Evolutionary conservation across 2,113 vertebrate species (phyloP).

Genomic region (Heteronetta atricapilla): DNA sequence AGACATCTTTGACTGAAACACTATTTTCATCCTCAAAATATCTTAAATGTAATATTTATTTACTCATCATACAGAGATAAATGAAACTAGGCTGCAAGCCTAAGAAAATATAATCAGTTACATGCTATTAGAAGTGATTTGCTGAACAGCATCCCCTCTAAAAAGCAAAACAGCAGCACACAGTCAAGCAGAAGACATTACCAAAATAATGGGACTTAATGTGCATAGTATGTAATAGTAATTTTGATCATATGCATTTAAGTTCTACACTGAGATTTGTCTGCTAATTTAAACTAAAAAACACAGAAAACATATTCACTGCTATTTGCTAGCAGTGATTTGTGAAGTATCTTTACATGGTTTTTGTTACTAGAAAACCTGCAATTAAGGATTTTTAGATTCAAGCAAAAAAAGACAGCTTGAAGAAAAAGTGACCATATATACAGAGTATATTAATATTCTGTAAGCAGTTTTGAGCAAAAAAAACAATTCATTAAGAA

Average conservation of each 20-base stretch:
- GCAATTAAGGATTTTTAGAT: background rate
- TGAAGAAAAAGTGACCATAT: background rate
- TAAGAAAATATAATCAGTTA: background rate
- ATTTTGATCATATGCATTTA: background rate
- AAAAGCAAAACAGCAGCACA: background rate
- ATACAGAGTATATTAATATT: background rate
- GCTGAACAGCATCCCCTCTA: background rate
- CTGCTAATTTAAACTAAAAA: background rate
- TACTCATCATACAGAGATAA: background rate
- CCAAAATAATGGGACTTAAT: background rate
- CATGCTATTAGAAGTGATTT: background rate
- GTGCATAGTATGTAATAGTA: background rate
- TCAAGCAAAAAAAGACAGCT: background rate
- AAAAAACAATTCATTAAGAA: background rate
- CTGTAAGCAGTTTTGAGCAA: background rate
- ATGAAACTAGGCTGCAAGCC: background rate
- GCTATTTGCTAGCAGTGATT: background rate
- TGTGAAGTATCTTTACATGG: background rate
- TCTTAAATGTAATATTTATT: background rate
- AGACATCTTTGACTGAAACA: background rate
- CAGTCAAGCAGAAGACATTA: background rate
- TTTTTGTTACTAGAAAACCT: background rate
- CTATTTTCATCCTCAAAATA: background rate
- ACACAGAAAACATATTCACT: background rate
- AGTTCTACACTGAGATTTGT: background rate